phyloP scores from a whole-genome alignment of 2,888 invertebrate species.

The Prostheceraeus crozeri region DNA sequence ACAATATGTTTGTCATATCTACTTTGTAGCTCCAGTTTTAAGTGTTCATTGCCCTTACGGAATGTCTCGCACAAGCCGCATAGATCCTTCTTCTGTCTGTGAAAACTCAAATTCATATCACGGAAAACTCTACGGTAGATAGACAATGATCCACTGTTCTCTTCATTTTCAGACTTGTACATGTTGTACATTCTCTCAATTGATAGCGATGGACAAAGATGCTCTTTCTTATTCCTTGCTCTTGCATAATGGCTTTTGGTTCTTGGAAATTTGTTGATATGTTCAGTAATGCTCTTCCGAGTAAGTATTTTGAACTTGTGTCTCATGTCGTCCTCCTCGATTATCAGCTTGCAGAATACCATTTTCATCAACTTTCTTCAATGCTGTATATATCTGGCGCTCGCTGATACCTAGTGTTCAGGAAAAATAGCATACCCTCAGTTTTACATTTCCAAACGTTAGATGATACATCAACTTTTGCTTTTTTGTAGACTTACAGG shows the following conservation, averaged over 20 bases:
- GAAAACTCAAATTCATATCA: conserved; percentile 5
- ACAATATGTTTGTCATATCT: conserved; percentile 1
- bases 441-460: too few relatives aligned
- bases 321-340: conserved; percentile 5
- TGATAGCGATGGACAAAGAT: too few relatives aligned
- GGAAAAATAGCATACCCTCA: too few relatives aligned
- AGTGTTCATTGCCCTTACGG: background rate
- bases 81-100: conserved; percentile 3
- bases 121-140: background rate
- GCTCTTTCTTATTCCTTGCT: too few relatives aligned
- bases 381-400: background rate
- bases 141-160: too few relatives aligned
- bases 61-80: background rate
- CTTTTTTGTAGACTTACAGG: too few relatives aligned
- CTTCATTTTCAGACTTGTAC: too few relatives aligned
- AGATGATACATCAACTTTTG: too few relatives aligned
- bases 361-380: conserved; percentile 4
- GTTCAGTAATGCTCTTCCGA: too few relatives aligned
- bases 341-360: conserved; percentile 1
- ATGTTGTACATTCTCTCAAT: too few relatives aligned
- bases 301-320: background rate
- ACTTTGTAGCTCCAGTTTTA: background rate
- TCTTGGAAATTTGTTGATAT: too few relatives aligned
- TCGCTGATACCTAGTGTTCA: background rate
- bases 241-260: too few relatives aligned